These are phyloP conservation scores for Catocala fraxini DNA, from an alignment of 2,888 invertebrate species.

Conservation along the genomic window DNA sequence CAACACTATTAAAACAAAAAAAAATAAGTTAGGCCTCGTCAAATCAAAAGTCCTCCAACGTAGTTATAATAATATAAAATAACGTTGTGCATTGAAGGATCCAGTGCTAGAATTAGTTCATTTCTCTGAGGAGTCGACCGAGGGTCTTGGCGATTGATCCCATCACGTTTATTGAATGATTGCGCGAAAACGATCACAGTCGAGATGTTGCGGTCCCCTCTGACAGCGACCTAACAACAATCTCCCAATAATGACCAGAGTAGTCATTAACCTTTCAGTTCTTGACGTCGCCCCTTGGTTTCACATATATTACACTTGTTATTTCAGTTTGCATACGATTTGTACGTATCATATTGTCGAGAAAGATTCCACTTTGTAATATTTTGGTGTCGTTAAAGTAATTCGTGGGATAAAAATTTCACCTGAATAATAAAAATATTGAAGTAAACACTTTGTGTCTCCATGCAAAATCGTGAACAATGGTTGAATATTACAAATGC, in stretches of 20 bases:
- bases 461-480: constrained; percentile 64
- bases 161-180: constrained; percentile 86
- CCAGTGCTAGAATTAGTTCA: constrained; percentile 66
- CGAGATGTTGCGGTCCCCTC: constrained; percentile 77
- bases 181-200: constrained; percentile 82
- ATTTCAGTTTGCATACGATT: constrained; percentile 37
- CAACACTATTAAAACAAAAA: constrained; percentile 6
- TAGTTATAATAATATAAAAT: neutral
- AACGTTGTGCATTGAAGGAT: constrained; percentile 29
- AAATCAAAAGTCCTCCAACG: constrained; percentile 1
- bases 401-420: constrained; percentile 36
- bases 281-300: constrained; percentile 46
- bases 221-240: constrained; percentile 63
- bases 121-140: constrained; percentile 79
- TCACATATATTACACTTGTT: constrained; percentile 35
- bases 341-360: constrained; percentile 9
- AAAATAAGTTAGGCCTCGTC: neutral
- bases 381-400: constrained; percentile 35
- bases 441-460: constrained; percentile 30
- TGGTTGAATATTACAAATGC: constrained; percentile 60
- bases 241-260: constrained; percentile 67
- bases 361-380: constrained; percentile 11
- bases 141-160: constrained; percentile 84
- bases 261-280: constrained; percentile 75
- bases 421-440: constrained; percentile 36